Conservation (phyloP, 1,140 invertebrate genomes). For the Agraylea sexmaculata region DNA sequence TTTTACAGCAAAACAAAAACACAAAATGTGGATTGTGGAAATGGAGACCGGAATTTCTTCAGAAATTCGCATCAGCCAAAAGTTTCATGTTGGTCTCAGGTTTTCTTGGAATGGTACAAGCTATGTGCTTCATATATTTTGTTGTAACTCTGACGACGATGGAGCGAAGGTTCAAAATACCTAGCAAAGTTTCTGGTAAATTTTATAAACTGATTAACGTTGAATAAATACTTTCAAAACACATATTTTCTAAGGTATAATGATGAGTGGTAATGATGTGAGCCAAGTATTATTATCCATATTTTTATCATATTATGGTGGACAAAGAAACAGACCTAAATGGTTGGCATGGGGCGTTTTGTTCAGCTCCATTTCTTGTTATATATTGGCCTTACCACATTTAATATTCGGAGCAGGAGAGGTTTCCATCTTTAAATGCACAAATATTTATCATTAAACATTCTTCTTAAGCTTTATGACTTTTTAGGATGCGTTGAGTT, state of each 20-base stretch:
- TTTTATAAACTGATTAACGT: slow-evolving; percentile 5
- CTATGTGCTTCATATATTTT: slow-evolving; percentile 59
- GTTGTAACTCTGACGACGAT: slow-evolving; percentile 54
- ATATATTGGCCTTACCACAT: slow-evolving; percentile 53
- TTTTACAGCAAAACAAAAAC: slow-evolving; percentile 22
- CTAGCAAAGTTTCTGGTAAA: slow-evolving; percentile 55
- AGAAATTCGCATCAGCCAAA: slow-evolving; percentile 47
- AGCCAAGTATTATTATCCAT: slow-evolving; percentile 52
- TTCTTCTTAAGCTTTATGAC: slow-evolving; percentile 16
- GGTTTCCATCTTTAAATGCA: slow-evolving; percentile 33
- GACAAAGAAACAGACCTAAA: slow-evolving; percentile 46
- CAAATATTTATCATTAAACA: slow-evolving; percentile 26
- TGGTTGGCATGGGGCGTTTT: slow-evolving; percentile 55
- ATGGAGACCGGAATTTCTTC: slow-evolving; percentile 50
- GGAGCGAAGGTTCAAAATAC: slow-evolving; percentile 60
- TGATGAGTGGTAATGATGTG: slow-evolving; percentile 59
- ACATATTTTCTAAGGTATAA: slow-evolving; percentile 42
- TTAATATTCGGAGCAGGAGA: slow-evolving; percentile 53
- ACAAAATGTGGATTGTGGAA: slow-evolving; percentile 44
- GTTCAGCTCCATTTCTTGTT: slow-evolving; percentile 50
- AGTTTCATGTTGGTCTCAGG: slow-evolving; percentile 53
- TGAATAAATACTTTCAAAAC: neutral
- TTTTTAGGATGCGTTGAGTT: slow-evolving; percentile 25
- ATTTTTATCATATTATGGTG: slow-evolving; percentile 48
- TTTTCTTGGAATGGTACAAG: slow-evolving; percentile 53